A percentile compares a stretch with the other conserved stretches of the same genome.
Evolutionary conservation across 2,888 invertebrate species (phyloP).

Genomic region (Suillia variegata): DNA sequence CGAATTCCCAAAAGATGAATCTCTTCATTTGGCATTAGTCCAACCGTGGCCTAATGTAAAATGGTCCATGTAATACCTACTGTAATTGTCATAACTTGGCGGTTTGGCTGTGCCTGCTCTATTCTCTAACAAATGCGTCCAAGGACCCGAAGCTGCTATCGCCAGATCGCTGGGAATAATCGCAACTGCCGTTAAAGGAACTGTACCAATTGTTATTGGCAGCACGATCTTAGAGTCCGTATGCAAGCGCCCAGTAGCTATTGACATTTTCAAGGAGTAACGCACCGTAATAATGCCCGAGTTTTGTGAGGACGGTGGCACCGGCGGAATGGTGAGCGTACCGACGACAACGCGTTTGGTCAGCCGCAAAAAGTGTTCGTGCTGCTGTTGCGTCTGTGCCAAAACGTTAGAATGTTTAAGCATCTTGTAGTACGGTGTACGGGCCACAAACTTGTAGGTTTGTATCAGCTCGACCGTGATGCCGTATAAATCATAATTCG

Average conservation of each 20-base stretch:
- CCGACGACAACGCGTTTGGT: slow-evolving; percentile 36
- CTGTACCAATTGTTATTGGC: slow-evolving; percentile 44
- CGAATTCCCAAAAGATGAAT: no score
- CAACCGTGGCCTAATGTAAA: no score
- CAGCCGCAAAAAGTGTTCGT: slow-evolving; percentile 35
- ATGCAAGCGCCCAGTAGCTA: slow-evolving; percentile 32
- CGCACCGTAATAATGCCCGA: slow-evolving; percentile 33
- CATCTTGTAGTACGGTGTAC: slow-evolving; percentile 27
- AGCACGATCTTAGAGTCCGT: slow-evolving; percentile 29
- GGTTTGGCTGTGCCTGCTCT: no score
- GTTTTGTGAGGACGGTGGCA: slow-evolving; percentile 38
- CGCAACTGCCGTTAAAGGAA: slow-evolving; percentile 41
- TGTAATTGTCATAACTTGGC: slow-evolving; percentile 42
- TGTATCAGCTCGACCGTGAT: slow-evolving; percentile 35
- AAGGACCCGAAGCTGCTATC: slow-evolving; percentile 36
- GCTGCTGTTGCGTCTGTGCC: slow-evolving; percentile 13
- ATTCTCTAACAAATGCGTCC: not conserved
- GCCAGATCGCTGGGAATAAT: slow-evolving; percentile 36
- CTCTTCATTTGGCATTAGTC: no score
- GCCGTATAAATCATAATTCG: slow-evolving; percentile 45
- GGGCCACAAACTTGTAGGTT: slow-evolving; percentile 33
- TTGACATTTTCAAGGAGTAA: slow-evolving; percentile 31
- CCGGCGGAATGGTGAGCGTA: slow-evolving; percentile 35
- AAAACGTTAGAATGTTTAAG: slow-evolving; percentile 25
- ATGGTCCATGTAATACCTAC: no score